A percentile compares a stretch with the other conserved stretches of the same genome.
phyloP scores from a whole-genome alignment of 2,113 vertebrate species.

The Oreochromis spilurus region DNA sequence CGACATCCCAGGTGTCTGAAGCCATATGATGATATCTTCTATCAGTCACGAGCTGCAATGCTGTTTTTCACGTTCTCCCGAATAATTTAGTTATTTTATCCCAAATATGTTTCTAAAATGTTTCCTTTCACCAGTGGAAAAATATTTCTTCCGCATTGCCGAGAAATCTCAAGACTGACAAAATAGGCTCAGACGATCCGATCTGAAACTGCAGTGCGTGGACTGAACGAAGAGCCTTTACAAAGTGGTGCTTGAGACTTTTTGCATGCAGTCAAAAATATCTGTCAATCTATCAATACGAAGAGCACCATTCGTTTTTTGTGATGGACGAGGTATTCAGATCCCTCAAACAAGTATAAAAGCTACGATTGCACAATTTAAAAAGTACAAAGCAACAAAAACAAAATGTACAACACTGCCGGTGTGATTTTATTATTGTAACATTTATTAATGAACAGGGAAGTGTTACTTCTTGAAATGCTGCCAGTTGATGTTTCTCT shows the following conservation, averaged over 20 bases:
- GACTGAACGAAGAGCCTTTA: background rate
- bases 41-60: background rate
- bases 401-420: background rate
- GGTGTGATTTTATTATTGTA: background rate
- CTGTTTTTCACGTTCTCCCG: background rate
- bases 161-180: background rate
- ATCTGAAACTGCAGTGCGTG: conserved; percentile 24
- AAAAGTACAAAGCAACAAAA: background rate
- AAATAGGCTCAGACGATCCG: conserved; percentile 14
- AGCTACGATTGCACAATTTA: background rate
- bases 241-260: background rate
- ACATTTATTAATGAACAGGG: background rate
- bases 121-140: background rate
- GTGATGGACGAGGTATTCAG: background rate
- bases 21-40: background rate
- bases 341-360: background rate
- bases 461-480: background rate
- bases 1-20: conserved; percentile 33
- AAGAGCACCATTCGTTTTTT: background rate
- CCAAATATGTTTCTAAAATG: background rate
- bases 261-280: background rate
- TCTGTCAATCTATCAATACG: too few species aligned
- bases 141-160: background rate
- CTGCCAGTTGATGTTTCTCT: background rate
- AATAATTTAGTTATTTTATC: background rate